These are phyloP conservation scores for Gnathonemus longibarbis DNA, from an alignment of 2,113 vertebrate genomes.

Conservation along the genomic window DNA sequence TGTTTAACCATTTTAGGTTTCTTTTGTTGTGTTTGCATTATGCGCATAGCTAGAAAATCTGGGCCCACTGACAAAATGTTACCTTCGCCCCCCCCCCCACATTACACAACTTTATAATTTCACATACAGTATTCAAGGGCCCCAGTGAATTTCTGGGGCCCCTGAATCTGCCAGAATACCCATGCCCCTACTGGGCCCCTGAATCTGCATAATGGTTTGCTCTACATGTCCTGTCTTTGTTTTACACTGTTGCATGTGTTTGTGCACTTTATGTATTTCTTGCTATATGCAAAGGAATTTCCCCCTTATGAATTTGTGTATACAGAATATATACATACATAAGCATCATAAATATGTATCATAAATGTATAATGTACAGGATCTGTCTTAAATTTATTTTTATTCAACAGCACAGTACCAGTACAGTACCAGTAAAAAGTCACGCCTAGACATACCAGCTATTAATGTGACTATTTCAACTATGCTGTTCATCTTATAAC, in stretches of 20 bases:
- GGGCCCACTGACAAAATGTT: background rate
- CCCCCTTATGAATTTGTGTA: background rate
- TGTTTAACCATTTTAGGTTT: background rate
- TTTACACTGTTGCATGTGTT: background rate
- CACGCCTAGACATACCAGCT: background rate
- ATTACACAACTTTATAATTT: background rate
- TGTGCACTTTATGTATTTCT: background rate
- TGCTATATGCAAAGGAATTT: background rate
- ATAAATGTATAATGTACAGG: background rate
- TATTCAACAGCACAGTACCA: background rate
- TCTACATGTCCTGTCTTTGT: background rate
- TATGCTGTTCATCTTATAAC: background rate
- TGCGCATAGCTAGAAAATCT: background rate
- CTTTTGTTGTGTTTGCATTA: background rate
- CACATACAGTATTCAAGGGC: background rate
- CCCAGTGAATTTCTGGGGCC: background rate
- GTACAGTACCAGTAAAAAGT: background rate
- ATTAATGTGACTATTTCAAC: background rate
- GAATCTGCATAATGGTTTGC: background rate
- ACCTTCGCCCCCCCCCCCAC: background rate
- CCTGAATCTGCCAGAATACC: background rate
- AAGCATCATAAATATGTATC: background rate
- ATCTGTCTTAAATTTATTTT: background rate
- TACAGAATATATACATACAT: background rate
- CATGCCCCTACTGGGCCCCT: background rate